These are phyloP conservation scores for Rhineura floridana DNA, from an alignment of 2,113 vertebrate species.

Conservation along the genomic window DNA sequence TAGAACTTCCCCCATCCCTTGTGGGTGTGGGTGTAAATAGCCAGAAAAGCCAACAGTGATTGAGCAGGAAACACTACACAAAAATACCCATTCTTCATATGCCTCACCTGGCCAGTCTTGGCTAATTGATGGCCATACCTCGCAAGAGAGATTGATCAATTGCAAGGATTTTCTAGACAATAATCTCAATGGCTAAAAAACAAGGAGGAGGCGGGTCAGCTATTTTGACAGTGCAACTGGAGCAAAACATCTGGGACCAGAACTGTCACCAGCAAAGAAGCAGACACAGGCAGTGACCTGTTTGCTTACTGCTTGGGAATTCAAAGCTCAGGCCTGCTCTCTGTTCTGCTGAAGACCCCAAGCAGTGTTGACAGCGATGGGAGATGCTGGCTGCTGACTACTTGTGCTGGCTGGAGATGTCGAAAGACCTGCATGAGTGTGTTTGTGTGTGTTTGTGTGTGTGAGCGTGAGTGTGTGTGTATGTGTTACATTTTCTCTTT, in stretches of 20 bases:
- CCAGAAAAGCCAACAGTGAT: not conserved
- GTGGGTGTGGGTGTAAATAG: too few species aligned
- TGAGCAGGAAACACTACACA: not conserved
- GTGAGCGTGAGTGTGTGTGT: constrained; percentile 19
- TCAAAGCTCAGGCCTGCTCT: constrained; percentile 34
- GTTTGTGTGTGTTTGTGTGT: constrained; percentile 26
- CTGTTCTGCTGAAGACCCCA: not conserved
- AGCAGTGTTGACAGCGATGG: not conserved
- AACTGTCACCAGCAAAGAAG: constrained; percentile 49
- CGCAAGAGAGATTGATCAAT: not conserved
- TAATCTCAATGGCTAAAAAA: not conserved
- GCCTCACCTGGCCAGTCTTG: not conserved
- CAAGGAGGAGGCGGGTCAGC: accelerated
- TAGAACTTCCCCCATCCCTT: too few species aligned
- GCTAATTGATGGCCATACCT: not conserved
- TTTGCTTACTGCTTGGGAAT: constrained; percentile 21
- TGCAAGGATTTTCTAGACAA: not conserved
- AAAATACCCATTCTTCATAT: not conserved
- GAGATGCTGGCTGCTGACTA: not conserved
- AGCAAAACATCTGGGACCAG: constrained; percentile 18
- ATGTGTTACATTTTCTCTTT: constrained; percentile 6
- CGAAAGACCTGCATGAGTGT: constrained; percentile 12
- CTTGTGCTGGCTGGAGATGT: constrained; percentile 29
- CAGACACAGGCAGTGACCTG: constrained; percentile 24
- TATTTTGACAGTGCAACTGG: not conserved